Conservation (phyloP, 2,113 vertebrate species). For the Chunga burmeisteri region DNA sequence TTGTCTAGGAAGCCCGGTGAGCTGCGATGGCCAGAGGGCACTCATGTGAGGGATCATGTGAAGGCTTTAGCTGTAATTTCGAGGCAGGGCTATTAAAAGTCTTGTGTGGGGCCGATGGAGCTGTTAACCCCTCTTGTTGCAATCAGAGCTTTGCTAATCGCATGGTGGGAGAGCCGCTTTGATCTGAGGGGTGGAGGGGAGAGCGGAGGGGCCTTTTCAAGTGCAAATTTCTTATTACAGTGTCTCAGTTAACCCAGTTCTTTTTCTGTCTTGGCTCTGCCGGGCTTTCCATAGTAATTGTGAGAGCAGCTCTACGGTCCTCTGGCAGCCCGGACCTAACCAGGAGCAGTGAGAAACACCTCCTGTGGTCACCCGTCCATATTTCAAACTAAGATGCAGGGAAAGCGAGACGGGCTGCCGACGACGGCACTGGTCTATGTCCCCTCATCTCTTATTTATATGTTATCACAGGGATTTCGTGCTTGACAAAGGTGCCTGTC, state of each 20-base stretch:
- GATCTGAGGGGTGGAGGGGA: constrained; percentile 44
- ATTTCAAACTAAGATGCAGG: background rate
- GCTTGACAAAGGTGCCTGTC: background rate
- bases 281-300: background rate
- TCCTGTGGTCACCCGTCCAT: background rate
- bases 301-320: background rate
- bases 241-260: background rate
- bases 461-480: background rate
- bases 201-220: constrained; percentile 49
- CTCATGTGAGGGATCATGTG: constrained; percentile 19
- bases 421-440: background rate
- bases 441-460: background rate
- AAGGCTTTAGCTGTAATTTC: constrained; percentile 33
- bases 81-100: constrained; percentile 28
- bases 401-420: fast-evolving
- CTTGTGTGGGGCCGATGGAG: constrained; percentile 32
- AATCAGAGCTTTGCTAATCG: constrained; percentile 53
- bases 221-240: constrained; percentile 54
- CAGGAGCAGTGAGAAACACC: background rate
- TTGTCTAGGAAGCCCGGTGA: constrained; percentile 5
- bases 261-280: constrained; percentile 3
- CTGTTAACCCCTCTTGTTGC: constrained; percentile 59
- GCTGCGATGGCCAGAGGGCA: constrained; percentile 29
- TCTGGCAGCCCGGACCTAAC: background rate
- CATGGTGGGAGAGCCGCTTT: constrained; percentile 46